Base-by-base conservation (phyloP, 2,888 invertebrate species). In the Aphelenchoides bicaudatus region DNA sequence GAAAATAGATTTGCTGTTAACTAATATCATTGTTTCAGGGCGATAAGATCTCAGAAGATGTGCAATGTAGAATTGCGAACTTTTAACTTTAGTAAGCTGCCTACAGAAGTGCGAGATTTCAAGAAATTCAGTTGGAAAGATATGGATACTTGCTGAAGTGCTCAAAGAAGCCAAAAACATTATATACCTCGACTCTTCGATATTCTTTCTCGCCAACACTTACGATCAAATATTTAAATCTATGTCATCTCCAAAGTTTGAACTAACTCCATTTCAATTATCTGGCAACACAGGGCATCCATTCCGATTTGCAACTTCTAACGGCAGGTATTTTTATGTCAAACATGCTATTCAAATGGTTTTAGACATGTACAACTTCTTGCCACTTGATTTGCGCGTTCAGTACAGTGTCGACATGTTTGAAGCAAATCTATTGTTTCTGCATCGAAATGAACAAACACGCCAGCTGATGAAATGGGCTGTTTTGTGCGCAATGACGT, bases 41-140 rank as follows among this genome's bases (percentile, higher is more conserved):
- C n/a, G n/a, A n/a, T n/a, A n/a, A n/a, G n/a, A n/a, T n/a, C n/a
- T n/a, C n/a, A n/a, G n/a, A n/a, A n/a, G n/a, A n/a, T n/a, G n/a
- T n/a, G n/a, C n/a, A n/a, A n/a, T n/a, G n/a, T n/a, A n/a, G n/a
- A n/a, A 34, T 10, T 34, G 34, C 34, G 34, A 2, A 23, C 16
- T 21, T 63, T 63, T 25, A 39, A 63, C 25, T 67, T 53, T 31
- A 31, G 13, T 31, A 13, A 6, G 6, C 28, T 63, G 51, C 67
- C 67, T 2, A 28, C 29, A 16, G 21, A 67, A 6, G 67, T 63
- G 4, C 63, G 46, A 23, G 30, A 13, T 0, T 16, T 56, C n/a
- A 61, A 48, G 31, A 53, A 39, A 16, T 63, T 63, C 19, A 27
- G 66, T 6, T 63, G 63, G 63, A 63, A 63, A 55, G 29, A 66